Percentiles rank a stretch among this genome's conserved stretches.
Evolutionary conservation across 1,140 invertebrate species (phyloP).

Genomic region (Coptotermes formosanus): DNA sequence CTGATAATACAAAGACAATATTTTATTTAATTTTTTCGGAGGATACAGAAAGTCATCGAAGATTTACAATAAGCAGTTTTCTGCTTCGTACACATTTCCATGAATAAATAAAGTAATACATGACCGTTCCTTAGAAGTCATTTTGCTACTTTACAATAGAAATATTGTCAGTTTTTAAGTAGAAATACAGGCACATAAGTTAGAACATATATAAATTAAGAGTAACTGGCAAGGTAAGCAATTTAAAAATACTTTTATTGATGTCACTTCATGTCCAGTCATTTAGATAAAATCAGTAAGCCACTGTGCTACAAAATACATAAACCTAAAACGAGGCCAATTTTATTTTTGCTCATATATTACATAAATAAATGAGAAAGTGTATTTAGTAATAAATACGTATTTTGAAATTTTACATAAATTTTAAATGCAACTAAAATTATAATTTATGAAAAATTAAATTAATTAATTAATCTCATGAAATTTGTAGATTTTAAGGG

Average conservation of each 20-base stretch:
- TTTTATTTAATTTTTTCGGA: neutral
- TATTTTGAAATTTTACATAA: neutral
- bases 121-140: neutral
- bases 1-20: neutral
- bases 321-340: neutral
- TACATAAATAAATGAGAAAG: neutral
- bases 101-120: neutral
- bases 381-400: neutral
- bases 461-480: neutral
- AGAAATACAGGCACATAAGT: neutral
- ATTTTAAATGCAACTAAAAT: neutral
- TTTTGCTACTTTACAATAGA: neutral
- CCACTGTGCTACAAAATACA: neutral
- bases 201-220: neutral
- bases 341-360: neutral
- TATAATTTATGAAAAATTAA: neutral
- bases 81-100: neutral
- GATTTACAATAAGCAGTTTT: neutral
- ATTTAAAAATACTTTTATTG: neutral
- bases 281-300: neutral
- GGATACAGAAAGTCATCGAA: neutral
- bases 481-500: too few relatives aligned
- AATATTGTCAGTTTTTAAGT: neutral
- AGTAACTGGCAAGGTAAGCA: neutral
- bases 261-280: neutral